Evolutionary conservation across 2,113 vertebrate genomes (phyloP).

Genomic region (Oryzias melastigma): DNA sequence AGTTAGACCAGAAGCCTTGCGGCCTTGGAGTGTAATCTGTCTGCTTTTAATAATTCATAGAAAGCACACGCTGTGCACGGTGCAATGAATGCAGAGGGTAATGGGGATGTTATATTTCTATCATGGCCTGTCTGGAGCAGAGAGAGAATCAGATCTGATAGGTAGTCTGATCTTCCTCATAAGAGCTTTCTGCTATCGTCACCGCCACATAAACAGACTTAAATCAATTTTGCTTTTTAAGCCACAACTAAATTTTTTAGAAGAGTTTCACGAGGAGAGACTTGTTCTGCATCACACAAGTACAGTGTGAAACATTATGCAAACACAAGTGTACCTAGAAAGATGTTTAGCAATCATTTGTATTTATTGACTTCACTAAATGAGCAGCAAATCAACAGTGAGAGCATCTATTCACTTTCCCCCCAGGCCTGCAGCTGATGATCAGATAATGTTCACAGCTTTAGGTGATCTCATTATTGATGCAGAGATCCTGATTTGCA

Average conservation of each 20-base stretch:
- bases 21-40: conserved; percentile 73
- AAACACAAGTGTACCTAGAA: background rate
- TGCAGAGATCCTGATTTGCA: background rate
- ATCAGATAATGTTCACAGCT: background rate
- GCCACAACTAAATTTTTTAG: conserved; percentile 11
- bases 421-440: too few relatives aligned
- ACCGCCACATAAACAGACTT: conserved; percentile 38
- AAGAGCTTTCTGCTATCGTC: conserved; percentile 46
- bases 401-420: too few relatives aligned
- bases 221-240: conserved; percentile 39
- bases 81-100: conserved; percentile 64
- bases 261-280: too few relatives aligned
- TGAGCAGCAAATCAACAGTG: background rate
- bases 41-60: conserved; percentile 75
- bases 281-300: conserved; percentile 2
- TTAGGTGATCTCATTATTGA: background rate
- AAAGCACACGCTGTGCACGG: conserved; percentile 60
- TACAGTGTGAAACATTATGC: background rate
- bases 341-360: conserved; percentile 2
- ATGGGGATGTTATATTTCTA: conserved; percentile 74
- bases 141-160: conserved; percentile 66
- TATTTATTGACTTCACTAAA: background rate
- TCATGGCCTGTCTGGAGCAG: conserved; percentile 66
- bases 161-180: conserved; percentile 57
- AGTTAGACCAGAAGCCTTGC: conserved; percentile 64